Base-by-base conservation (phyloP, 2,888 invertebrate genomes). In the Parnassius apollo region DNA sequence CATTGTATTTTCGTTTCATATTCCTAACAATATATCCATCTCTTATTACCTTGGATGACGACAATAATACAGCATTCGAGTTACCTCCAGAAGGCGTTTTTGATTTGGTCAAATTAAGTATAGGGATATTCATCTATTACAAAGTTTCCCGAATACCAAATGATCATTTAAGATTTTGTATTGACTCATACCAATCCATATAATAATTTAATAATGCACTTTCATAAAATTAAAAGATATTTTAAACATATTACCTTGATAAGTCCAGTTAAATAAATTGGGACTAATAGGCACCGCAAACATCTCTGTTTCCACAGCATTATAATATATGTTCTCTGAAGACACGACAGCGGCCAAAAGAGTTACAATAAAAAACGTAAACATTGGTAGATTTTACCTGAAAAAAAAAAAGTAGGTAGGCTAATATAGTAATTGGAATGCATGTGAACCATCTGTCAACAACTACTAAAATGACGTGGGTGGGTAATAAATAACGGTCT, bases 271-370 rank as follows among this genome's bases (percentile, higher is more conserved):
- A 80, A 97, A 97, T 77, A 96, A 92, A 70, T 94, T 92, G 0
- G 96, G 96, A 69, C 95, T 95, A 75, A 97, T 94, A 70, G 94
- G 94, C 78, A 96, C 95, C 46, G 95, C 93, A 85, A 96, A 96
- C 77, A 96, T 94, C 89, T 96, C 95, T 0, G 96, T 94, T 82
- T 94, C 94, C 51, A 94, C 85, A 11, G 95, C 93, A 81, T 93
- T 94, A 78, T 90, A 85, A 78, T 90, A 85, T 3, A 79, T 74
- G 62, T 86, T 81, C 18, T 72, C 70, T 13, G 74, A 71, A 9
- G 72, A 69, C n/a, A 71, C 71, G 13, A 73, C 64, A 7, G 69
- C 65, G 42, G 73, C 69, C 56, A 82, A 62, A 46, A 80, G 18
- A 46, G 63, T 59, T 45, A 50, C 42, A 57, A 66, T 66, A 68